Evolutionary conservation across 2,888 invertebrate genomes (phyloP), one percentile per base, ranked within the genome.

Genomic region (Caenorhabditis plicata): DNA sequence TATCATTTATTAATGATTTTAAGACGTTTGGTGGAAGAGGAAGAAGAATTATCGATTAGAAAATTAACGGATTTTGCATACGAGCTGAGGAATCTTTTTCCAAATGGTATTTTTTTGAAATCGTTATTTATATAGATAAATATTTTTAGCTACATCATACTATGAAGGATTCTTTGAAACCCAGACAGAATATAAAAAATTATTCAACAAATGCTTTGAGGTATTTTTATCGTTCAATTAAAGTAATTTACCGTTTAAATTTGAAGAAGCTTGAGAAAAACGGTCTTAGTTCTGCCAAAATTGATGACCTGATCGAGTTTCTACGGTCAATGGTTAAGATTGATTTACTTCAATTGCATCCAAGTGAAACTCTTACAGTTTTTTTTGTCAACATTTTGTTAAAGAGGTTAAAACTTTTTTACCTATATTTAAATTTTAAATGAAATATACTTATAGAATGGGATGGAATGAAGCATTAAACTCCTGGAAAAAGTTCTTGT

Each of bases 401-500:
- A 19, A 61, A 54, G 26, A 46, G 26, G 69, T 69, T 13, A 38
- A 9, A 9, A n/a, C n/a, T n/a, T n/a, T n/a, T n/a, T n/a, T n/a
- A n/a, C n/a, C n/a, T n/a, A n/a, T n/a, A n/a, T n/a, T n/a, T n/a
- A 22, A 13, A 22, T 9, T 19, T 22, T 8, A 15, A 40, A 22
- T 22, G 9, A 39, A 39, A 33, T 42, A n/a, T 32, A 19, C 11
- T 17, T 62, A 20, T 15, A 68, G 72, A 27, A 42, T 71, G 13
- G 74, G 73, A 15, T 74, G 71, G 72, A 47, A 57, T 27, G 61
- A 65, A n/a, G 74, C 69, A 0, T 54, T 74, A 26, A 67, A 67
- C 22, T 69, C 68, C 7, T 74, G 74, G 74, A 51, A 72, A 42
- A 71, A 72, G 32, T 68, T 74, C 25, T 63, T 73, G 33, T 64